Evolutionary conservation across 2,888 invertebrate genomes (phyloP).

Genomic region (Nomada flava): DNA sequence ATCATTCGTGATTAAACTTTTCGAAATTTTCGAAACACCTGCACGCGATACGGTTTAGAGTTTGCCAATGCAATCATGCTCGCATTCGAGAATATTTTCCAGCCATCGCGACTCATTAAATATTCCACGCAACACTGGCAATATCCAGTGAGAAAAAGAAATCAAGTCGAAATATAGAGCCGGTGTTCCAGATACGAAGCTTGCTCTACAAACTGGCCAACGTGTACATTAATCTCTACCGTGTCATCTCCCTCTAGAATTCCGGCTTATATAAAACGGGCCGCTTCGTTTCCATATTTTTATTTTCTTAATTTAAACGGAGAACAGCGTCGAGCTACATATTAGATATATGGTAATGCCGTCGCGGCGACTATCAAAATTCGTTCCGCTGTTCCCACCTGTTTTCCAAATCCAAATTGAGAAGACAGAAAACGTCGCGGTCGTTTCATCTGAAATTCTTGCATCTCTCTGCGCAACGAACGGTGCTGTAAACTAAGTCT

Average conservation of each 20-base stretch:
- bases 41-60: no score
- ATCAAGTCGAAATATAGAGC: slow-evolving; percentile 9
- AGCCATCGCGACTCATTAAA: slow-evolving; percentile 24
- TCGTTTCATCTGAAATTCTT: not conserved
- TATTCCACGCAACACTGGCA: slow-evolving; percentile 24
- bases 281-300: slow-evolving; percentile 48
- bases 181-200: slow-evolving; percentile 22
- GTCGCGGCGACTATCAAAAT: slow-evolving; percentile 10
- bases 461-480: no score
- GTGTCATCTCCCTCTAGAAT: slow-evolving; percentile 32
- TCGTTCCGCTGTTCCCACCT: not conserved
- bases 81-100: not conserved
- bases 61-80: no score
- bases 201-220: slow-evolving; percentile 27
- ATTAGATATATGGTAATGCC: slow-evolving; percentile 31
- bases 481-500: not conserved
- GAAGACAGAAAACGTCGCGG: no score
- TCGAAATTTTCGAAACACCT: not conserved
- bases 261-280: slow-evolving; percentile 1
- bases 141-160: slow-evolving; percentile 25
- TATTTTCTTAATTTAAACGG: slow-evolving; percentile 43
- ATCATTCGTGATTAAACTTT: not conserved
- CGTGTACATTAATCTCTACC: slow-evolving; percentile 38
- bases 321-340: slow-evolving; percentile 12
- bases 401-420: not conserved